These are phyloP conservation scores for Carabus problematicus DNA, from an alignment of 2,888 invertebrate genomes.

Conservation along the genomic window DNA sequence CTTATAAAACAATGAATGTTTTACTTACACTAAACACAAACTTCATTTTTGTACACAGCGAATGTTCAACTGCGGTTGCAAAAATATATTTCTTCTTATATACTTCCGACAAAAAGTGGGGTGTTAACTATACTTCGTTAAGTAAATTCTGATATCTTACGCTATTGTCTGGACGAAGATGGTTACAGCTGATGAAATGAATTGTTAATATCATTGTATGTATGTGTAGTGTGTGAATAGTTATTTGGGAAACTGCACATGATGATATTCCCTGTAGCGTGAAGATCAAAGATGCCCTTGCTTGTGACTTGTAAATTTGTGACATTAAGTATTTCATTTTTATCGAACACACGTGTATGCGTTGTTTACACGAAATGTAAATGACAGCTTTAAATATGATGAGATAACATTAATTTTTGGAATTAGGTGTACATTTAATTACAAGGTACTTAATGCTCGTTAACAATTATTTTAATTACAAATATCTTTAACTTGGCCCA, in stretches of 20 bases:
- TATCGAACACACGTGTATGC: conserved; percentile 31
- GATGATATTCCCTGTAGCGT: conserved; percentile 55
- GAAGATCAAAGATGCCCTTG: conserved; percentile 59
- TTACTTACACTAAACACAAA: conserved; percentile 43
- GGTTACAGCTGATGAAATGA: conserved; percentile 16
- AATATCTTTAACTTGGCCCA: too few relatives aligned
- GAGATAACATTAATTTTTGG: background rate
- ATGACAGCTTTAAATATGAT: conserved; percentile 21
- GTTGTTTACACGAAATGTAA: conserved; percentile 39
- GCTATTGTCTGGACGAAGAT: conserved; percentile 34
- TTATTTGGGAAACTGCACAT: conserved; percentile 50
- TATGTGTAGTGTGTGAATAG: conserved; percentile 38
- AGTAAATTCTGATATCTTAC: conserved; percentile 32
- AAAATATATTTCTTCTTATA: conserved; percentile 12
- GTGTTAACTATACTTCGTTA: background rate
- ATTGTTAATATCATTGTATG: background rate
- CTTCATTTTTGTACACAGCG: conserved; percentile 41
- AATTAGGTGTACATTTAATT: too few relatives aligned
- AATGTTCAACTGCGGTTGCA: conserved; percentile 46
- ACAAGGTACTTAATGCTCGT: too few relatives aligned
- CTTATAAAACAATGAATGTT: conserved; percentile 7
- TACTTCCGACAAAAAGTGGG: too few relatives aligned
- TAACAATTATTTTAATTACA: too few relatives aligned
- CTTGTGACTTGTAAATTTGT: conserved; percentile 53
- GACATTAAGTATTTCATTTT: conserved; percentile 48